Percentiles rank a stretch among this genome's conserved stretches.
These are phyloP conservation scores for Paracanthobrama guichenoti DNA, from an alignment of 2,113 vertebrate species.

Conservation along the genomic window DNA sequence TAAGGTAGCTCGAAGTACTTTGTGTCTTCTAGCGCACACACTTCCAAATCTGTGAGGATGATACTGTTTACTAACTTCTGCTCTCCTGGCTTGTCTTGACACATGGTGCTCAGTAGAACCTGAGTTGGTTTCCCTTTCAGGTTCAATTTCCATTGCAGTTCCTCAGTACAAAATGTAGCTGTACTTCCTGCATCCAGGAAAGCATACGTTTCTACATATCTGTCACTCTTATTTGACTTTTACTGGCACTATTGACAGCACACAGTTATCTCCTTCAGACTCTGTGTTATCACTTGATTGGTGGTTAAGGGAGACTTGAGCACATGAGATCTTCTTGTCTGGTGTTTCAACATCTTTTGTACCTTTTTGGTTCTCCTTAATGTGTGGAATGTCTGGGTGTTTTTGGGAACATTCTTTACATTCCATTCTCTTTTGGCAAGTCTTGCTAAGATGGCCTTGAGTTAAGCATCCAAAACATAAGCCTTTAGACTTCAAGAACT, in stretches of 20 bases:
- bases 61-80: background rate
- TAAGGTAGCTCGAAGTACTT: background rate
- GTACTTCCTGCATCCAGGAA: too few species aligned
- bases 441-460: slow-evolving; percentile 21
- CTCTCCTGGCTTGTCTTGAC: background rate
- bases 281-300: too few species aligned
- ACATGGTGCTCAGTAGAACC: background rate
- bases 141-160: background rate
- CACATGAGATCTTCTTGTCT: background rate
- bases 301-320: background rate
- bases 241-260: too few species aligned
- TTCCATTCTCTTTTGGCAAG: slow-evolving; percentile 20
- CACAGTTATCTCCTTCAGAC: too few species aligned
- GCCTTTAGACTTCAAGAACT: slow-evolving; percentile 35
- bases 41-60: background rate
- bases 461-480: slow-evolving; percentile 51
- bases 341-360: background rate
- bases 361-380: background rate
- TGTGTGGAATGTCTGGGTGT: slow-evolving; percentile 36
- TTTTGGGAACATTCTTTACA: slow-evolving; percentile 18
- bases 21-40: background rate
- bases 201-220: too few species aligned
- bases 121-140: background rate
- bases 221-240: too few species aligned
- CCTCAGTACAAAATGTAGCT: too few species aligned